Evolutionary conservation across 2,888 invertebrate species (phyloP).

Genomic region (Synanthedon andrenaeformis): DNA sequence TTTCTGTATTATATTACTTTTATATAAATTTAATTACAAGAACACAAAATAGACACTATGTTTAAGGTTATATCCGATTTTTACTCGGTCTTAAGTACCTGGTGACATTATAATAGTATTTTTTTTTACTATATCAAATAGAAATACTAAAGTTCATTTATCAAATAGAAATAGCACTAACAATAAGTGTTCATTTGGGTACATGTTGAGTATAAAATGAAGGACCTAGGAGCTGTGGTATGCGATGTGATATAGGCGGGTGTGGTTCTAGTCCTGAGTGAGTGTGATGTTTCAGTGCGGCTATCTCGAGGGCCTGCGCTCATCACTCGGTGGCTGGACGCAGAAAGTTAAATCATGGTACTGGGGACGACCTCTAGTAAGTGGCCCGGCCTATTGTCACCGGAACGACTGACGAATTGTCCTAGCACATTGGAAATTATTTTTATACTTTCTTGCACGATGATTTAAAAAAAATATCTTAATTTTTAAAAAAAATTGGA

Average conservation of each 20-base stretch:
- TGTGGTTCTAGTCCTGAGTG: slow-evolving; percentile 54
- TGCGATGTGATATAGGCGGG: not conserved
- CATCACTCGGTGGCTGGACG: slow-evolving; percentile 95
- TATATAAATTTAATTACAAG: no score
- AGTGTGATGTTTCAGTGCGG: slow-evolving; percentile 83
- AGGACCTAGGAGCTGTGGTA: not conserved
- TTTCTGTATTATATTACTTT: no score
- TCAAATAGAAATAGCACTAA: no score
- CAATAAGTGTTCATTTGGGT: no score
- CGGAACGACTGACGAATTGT: slow-evolving; percentile 54
- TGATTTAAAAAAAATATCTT: slow-evolving; percentile 28
- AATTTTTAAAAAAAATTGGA: no score
- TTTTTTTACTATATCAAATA: no score
- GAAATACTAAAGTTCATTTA: no score
- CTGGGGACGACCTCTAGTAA: slow-evolving; percentile 97
- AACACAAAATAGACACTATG: no score
- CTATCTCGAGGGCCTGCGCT: slow-evolving; percentile 93
- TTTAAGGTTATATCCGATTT: no score
- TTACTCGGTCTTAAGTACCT: no score
- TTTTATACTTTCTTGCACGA: slow-evolving; percentile 58
- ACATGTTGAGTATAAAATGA: no score
- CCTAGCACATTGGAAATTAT: slow-evolving; percentile 60
- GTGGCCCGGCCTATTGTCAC: slow-evolving; percentile 70
- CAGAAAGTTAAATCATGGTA: slow-evolving; percentile 97
- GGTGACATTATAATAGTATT: no score